Conservation (phyloP, 30 jellyfish, hydroid and myxozoan species). For the Catostylus mosaicus region DNA sequence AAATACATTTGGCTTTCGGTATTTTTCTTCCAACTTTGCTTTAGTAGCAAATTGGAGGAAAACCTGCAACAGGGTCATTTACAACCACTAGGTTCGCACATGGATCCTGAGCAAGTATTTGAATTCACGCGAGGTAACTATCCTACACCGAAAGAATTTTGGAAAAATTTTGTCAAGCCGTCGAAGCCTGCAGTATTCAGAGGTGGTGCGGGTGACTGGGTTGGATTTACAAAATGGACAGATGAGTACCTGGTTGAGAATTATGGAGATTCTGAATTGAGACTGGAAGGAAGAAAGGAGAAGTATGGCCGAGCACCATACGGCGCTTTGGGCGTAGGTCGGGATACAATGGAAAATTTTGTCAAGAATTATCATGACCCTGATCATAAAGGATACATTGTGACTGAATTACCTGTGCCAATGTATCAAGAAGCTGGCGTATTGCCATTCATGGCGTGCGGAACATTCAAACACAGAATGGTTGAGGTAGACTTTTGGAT, state of each 20-base stretch:
- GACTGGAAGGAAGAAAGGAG: conserved; percentile 81
- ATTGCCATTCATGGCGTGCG: conserved; percentile 83
- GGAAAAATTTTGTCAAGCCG: conserved; percentile 79
- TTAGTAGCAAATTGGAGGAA: conserved; percentile 6
- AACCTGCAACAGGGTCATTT: conserved; percentile 61
- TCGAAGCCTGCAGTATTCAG: conserved; percentile 81
- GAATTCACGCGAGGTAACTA: conserved; percentile 46
- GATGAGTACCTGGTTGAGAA: conserved; percentile 72
- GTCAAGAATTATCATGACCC: conserved; percentile 61
- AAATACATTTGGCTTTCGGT: too few species aligned
- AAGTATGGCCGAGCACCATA: conserved; percentile 69
- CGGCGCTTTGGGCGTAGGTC: conserved; percentile 80
- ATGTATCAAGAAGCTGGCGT: conserved; percentile 81
- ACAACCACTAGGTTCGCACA: conserved; percentile 88
- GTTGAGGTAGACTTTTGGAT: conserved; percentile 86
- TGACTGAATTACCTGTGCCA: conserved; percentile 82
- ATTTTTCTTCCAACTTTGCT: conserved; percentile 9
- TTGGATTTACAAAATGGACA: conserved; percentile 74
- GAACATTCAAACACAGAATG: conserved; percentile 62
- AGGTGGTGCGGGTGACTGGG: conserved; percentile 71
- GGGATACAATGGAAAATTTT: conserved; percentile 85
- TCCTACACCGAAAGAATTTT: conserved; percentile 75
- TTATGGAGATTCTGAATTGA: conserved; percentile 68
- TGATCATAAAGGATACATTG: conserved; percentile 63
- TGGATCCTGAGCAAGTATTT: conserved; percentile 74